A percentile compares a stretch with the other conserved stretches of the same genome.
Conservation (phyloP, 2,888 invertebrate species). For the Diarsia brunnea region DNA sequence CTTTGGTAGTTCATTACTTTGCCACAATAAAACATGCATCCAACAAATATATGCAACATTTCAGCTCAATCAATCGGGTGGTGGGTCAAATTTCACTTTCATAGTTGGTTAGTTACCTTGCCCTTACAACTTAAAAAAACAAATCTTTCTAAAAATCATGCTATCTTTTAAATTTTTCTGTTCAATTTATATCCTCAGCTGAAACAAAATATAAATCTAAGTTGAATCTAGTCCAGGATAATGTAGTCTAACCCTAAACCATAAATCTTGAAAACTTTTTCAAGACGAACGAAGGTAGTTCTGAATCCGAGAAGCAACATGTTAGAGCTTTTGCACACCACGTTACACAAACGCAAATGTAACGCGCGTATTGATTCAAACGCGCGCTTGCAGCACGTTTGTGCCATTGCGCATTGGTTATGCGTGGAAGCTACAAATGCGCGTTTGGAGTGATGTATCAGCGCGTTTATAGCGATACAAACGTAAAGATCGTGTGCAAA, state of each 20-base stretch:
- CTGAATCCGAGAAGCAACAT: background rate
- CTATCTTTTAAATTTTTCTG: background rate
- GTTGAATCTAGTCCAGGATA: background rate
- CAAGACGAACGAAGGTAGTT: constrained; percentile 3
- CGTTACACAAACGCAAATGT: too few relatives aligned
- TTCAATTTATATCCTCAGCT: constrained; percentile 1
- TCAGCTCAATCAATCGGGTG: background rate
- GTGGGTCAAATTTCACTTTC: too few relatives aligned
- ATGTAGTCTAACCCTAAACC: background rate
- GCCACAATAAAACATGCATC: background rate
- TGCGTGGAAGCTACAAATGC: too few relatives aligned
- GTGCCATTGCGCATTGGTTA: too few relatives aligned
- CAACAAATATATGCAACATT: background rate
- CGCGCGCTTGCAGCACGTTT: too few relatives aligned
- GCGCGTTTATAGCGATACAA: background rate
- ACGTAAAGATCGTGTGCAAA: background rate
- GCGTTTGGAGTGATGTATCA: background rate
- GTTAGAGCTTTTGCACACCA: too few relatives aligned
- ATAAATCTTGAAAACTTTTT: constrained; percentile 39
- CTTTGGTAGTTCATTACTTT: background rate
- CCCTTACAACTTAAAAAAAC: too few relatives aligned
- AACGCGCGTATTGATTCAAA: too few relatives aligned
- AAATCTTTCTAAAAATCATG: background rate
- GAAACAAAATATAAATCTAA: constrained; percentile 15
- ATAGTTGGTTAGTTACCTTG: background rate